Evolutionary conservation across 37 sponge, comb jelly and placozoan species (phyloP).

Genomic region (Haliclona indistincta): DNA sequence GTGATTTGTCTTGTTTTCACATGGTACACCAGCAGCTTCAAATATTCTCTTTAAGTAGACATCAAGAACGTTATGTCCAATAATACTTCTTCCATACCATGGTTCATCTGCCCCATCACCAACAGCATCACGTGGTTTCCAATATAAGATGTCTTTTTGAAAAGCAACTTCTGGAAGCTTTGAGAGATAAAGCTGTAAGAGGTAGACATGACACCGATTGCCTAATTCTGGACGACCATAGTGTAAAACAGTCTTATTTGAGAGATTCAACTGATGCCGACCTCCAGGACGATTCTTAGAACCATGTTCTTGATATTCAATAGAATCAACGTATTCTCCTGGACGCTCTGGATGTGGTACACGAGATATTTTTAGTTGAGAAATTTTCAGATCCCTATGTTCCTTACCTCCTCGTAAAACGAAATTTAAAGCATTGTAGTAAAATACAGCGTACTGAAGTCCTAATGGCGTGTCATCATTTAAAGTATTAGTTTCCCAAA

Average conservation of each 20-base stretch:
- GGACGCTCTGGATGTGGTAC: constrained; percentile 27
- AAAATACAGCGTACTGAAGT: constrained; percentile 23
- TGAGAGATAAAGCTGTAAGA: constrained; percentile 24
- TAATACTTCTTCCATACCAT: constrained; percentile 26
- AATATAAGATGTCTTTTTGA: constrained; percentile 33
- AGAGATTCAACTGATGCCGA: constrained; percentile 27
- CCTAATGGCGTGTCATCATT: constrained; percentile 1
- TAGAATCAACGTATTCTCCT: not conserved
- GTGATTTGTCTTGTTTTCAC: too few relatives aligned
- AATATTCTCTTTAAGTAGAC: constrained; percentile 17
- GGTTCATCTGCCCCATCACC: constrained; percentile 10
- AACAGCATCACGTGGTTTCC: constrained; percentile 16
- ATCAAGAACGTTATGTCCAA: constrained; percentile 38
- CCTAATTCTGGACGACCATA: constrained; percentile 21
- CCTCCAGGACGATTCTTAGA: constrained; percentile 51
- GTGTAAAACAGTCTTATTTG: constrained; percentile 34
- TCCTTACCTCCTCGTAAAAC: constrained; percentile 44
- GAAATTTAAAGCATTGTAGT: constrained; percentile 42
- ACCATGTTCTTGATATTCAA: constrained; percentile 34
- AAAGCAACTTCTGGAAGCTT: constrained; percentile 39
- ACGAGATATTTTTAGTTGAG: constrained; percentile 8
- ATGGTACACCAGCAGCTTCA: constrained; percentile 1
- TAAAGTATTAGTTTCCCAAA: constrained; percentile 9
- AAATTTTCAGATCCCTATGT: constrained; percentile 29
- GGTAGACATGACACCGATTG: constrained; percentile 28